Conservation (phyloP, 2,113 vertebrate species). For the Sclerurus mexicanus region DNA sequence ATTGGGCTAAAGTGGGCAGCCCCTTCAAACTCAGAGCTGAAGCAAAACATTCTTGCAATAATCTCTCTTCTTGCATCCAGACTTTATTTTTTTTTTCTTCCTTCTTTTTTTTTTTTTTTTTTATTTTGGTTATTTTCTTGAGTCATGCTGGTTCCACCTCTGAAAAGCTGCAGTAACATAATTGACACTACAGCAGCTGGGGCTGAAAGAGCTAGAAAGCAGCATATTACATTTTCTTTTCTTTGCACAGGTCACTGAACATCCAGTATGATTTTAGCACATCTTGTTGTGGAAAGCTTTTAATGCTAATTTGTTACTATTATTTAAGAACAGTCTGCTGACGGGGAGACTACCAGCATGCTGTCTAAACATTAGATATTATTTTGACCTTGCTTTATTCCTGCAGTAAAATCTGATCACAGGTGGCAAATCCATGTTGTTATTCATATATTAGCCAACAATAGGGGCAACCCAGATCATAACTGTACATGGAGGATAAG, state of each 20-base stretch:
- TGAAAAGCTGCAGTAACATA: not conserved
- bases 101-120: not conserved
- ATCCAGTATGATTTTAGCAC: not conserved
- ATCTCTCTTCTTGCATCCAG: not conserved
- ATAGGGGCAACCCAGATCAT: not conserved
- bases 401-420: not conserved
- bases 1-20: not conserved
- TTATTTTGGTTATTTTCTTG: not conserved
- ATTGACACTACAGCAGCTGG: not conserved
- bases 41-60: not conserved
- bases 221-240: not conserved
- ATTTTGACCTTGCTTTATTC: slow-evolving; percentile 28
- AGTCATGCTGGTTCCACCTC: not conserved
- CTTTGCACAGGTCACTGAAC: not conserved
- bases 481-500: not conserved
- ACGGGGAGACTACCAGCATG: not conserved
- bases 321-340: slow-evolving; percentile 3
- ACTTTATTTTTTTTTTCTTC: not conserved
- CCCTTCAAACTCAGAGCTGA: not conserved
- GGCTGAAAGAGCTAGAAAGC: not conserved
- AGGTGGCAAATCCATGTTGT: not conserved
- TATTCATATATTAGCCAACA: not conserved
- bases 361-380: not conserved
- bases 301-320: slow-evolving; percentile 18
- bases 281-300: not conserved